These are phyloP conservation scores for Thinocorus orbignyianus DNA, from an alignment of 2,113 vertebrate species.

Conservation along the genomic window DNA sequence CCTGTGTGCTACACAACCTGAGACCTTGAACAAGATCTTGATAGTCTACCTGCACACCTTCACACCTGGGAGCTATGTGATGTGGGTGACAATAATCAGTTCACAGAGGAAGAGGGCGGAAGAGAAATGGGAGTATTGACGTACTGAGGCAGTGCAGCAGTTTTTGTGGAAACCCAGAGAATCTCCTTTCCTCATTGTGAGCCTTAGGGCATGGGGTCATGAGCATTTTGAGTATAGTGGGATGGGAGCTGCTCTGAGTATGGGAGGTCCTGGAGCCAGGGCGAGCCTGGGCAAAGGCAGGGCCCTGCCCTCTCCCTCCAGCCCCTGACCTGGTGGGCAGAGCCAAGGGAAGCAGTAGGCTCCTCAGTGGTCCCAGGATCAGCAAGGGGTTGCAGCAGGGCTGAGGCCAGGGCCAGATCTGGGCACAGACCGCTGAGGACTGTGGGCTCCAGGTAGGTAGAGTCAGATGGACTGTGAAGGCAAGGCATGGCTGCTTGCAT, in stretches of 20 bases:
- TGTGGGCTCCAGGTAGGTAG: not conserved
- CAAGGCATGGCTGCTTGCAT: not conserved
- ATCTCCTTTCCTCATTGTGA: not conserved
- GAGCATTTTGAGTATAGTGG: not conserved
- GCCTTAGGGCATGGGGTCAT: not conserved
- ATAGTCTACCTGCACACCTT: not conserved
- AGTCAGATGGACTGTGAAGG: fast-evolving
- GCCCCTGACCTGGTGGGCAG: not conserved
- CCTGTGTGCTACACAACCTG: not conserved
- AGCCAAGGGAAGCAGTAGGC: not conserved
- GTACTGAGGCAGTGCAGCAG: not conserved
- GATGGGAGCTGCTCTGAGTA: not conserved
- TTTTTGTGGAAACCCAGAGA: not conserved
- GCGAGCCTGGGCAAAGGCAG: not conserved
- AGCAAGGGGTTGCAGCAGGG: fast-evolving
- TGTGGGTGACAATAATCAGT: too few relatives aligned
- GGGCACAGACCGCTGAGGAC: not conserved
- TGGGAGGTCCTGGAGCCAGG: not conserved
- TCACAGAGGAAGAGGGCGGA: not conserved
- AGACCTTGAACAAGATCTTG: not conserved
- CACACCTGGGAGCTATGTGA: not conserved
- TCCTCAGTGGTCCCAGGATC: not conserved
- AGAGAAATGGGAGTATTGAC: not conserved
- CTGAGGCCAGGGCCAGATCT: not conserved
- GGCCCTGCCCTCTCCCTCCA: not conserved